A percentile compares a stretch with the other conserved stretches of the same genome.
phyloP scores from a whole-genome alignment of 2,888 invertebrate species.

The Tigriopus californicus region DNA sequence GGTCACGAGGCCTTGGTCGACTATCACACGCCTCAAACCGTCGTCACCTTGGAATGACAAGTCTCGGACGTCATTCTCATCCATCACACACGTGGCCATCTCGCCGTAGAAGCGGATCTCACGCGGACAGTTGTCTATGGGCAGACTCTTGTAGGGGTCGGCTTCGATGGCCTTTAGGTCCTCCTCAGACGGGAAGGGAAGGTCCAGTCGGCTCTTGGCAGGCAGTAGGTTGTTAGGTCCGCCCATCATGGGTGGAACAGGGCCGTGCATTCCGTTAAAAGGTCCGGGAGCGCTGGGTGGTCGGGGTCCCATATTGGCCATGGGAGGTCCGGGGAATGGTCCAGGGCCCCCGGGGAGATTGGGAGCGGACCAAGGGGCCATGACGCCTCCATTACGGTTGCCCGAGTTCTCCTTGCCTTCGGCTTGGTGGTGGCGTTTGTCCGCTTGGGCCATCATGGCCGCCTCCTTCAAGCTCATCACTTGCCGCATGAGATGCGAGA shows the following conservation, averaged over 20 bases:
- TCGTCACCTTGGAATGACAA: slow-evolving; percentile 49
- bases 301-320: slow-evolving; percentile 4
- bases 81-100: slow-evolving; percentile 61
- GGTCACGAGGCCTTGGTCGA: slow-evolving; percentile 35
- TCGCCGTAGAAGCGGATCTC: slow-evolving; percentile 72
- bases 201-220: slow-evolving; percentile 21
- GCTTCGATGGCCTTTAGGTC: slow-evolving; percentile 37
- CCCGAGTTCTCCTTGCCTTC: too few species aligned
- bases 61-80: slow-evolving; percentile 66
- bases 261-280: neutral
- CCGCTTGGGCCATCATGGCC: slow-evolving; percentile 9
- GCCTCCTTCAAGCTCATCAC: slow-evolving; percentile 8
- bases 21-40: slow-evolving; percentile 46
- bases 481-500: slow-evolving; percentile 9
- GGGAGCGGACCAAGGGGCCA: too few species aligned
- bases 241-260: too few species aligned
- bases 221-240: too few species aligned
- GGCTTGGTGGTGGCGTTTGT: neutral
- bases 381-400: too few species aligned
- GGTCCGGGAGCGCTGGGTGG: slow-evolving; percentile 1
- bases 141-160: slow-evolving; percentile 56
- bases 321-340: too few species aligned
- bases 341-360: too few species aligned
- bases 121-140: slow-evolving; percentile 56
- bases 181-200: slow-evolving; percentile 30